Percentiles rank a stretch among this genome's conserved stretches.
Evolutionary conservation across 1,140 invertebrate species (phyloP).

Genomic region (Zelostemma sp.): DNA sequence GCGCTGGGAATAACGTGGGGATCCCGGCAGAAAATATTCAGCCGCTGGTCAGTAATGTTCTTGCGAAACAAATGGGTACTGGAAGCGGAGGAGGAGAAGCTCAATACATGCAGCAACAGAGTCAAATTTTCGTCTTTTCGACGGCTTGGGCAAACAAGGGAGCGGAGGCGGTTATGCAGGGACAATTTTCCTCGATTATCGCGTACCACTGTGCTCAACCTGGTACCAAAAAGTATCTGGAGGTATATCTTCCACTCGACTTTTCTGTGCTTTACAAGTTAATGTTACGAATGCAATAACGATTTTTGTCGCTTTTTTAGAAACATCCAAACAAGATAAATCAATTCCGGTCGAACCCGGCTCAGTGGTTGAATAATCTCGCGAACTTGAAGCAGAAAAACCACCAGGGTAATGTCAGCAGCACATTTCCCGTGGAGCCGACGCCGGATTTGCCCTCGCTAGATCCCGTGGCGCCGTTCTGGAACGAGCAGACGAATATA

Average conservation of each 20-base stretch:
- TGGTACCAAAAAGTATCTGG: conserved; percentile 93
- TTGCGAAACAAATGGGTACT: conserved; percentile 83
- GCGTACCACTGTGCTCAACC: conserved; percentile 96
- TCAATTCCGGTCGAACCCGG: conserved; percentile 85
- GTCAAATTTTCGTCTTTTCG: conserved; percentile 98
- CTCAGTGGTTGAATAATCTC: conserved; percentile 85
- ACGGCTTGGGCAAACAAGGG: conserved; percentile 94
- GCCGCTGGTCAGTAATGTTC: conserved; percentile 81
- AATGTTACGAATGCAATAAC: too few species aligned
- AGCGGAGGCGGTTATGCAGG: conserved; percentile 90
- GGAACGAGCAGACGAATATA: conserved; percentile 67
- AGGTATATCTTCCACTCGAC: conserved; percentile 73
- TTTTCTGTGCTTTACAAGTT: not conserved
- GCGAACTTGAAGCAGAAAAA: conserved; percentile 81
- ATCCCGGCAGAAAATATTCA: conserved; percentile 75
- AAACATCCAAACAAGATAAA: conserved; percentile 92
- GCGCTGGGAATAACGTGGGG: conserved; percentile 50
- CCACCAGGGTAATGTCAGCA: conserved; percentile 66
- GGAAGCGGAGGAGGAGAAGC: conserved; percentile 76
- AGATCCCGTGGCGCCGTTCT: conserved; percentile 65
- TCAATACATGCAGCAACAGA: conserved; percentile 95
- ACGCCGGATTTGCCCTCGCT: conserved; percentile 67
- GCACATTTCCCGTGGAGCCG: conserved; percentile 65
- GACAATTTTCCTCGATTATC: conserved; percentile 92
- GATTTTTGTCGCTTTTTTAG: too few species aligned